Base-by-base conservation (phyloP, 2,113 vertebrate species). In the Tragelaphus buxtoni region DNA sequence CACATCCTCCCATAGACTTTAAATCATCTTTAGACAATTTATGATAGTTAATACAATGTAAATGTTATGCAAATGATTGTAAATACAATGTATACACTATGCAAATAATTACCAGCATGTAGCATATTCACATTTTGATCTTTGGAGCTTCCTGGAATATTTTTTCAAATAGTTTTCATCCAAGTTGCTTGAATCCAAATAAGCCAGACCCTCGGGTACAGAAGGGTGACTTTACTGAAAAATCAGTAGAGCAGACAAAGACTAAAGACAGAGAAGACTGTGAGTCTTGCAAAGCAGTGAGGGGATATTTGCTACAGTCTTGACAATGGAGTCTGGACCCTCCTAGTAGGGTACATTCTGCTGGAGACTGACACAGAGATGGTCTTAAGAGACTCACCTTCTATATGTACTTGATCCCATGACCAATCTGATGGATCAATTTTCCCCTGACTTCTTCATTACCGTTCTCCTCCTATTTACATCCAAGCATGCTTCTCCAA, bases 351-450 rank as follows among this genome's bases (percentile, higher is more conserved):
- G 35, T 56, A 55, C 80, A 39, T 42, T 39, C n/a, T 39, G 7
- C 22, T 28, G n/a, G 13, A 14, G 80, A 16, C 53, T 39, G 80
- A 82, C 7, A 17, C n/a, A 42, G n/a, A 82, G n/a, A 26, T 82
- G n/a, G 22, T 28, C 24, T 56, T 56, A 56, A 42, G 80, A 24
- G 80, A 10, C n/a, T 56, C 24, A 56, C 8, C 24, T 28, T 82
- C 80, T 39, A 2, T 26, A 82, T 10, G 12, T 35, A 56, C 11
- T 35, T 56, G 32, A 35, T 82, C 20, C 51, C n/a, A 35, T 5
- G 51, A 35, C 47, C 3, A 2, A 39, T 47, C 28, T 35, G n/a
- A 14, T 3, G 24, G 22, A 39, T 56, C n/a, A 1, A 0, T 39
- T 42, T 56, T 58, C 80, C 80, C 53, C 80, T 56, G 80, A 28